Base-by-base conservation (phyloP, 1,140 invertebrate species). In the Trichonephila clavipes region DNA sequence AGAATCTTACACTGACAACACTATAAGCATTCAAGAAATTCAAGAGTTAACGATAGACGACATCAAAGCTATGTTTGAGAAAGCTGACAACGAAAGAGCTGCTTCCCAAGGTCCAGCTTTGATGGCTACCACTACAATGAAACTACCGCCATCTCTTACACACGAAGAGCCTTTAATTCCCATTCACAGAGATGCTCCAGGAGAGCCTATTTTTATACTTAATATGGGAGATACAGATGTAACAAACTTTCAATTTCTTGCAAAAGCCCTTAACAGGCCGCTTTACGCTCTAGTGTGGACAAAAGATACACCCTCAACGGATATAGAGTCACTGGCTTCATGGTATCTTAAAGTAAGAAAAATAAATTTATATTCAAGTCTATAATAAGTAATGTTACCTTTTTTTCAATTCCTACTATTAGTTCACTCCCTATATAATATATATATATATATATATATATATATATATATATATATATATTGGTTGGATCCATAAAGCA, bases 1-100 rank as follows among this genome's bases (percentile, higher is more conserved):
- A 14, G 98, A 99, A 95, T 97, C 98, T 89, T 98, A 98, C 94
- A 99, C 98, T 96, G 98, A 99, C 95, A 95, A 99, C 59, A 97
- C 98, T 0, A 96, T 99, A 28, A 97, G 97, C 66, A 97, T 98
- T 77, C 97, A 98, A 95, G 98, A 99, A 96, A 99, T 99, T 95
- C 97, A 98, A 90, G 96, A 96, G 34, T 96, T 98, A 3, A 98
- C 97, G 0, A 97, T 98, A 90, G 97, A 96, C 0, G 97, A 97
- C 95, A 96, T 99, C 1, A 96, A 96, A 77, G 96, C 28, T 8
- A 8, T 92, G n/a, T 58, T 85, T 1, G 77, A 83, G 16, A 85
- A 85, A 58, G 59, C 40, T 0, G 89, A 82, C 44, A 82, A 4
- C 2, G 89, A 59, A 24, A 19, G n/a, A 14, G n/a, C 44, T 12